Conservation (phyloP, 2,888 invertebrate genomes). For the Drosophila prolongata region DNA sequence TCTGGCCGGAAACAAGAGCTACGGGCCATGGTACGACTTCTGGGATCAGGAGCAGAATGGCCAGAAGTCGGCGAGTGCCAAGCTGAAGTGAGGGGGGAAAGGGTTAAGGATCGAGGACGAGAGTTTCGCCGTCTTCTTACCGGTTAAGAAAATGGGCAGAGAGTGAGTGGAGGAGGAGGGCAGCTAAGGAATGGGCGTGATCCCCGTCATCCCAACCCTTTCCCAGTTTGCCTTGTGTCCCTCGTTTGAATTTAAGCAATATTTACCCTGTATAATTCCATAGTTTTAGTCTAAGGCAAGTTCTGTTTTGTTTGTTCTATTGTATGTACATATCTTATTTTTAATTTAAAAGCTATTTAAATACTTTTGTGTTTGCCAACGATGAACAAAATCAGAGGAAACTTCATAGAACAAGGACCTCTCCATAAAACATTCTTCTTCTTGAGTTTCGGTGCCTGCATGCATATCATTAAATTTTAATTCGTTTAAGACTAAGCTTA, state of each 20-base stretch:
- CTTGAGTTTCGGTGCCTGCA: constrained; percentile 15
- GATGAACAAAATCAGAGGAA: constrained; percentile 6
- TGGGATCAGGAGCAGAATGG: constrained; percentile 87
- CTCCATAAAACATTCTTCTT: constrained; percentile 6
- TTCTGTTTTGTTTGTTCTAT: constrained; percentile 29
- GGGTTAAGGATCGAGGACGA: constrained; percentile 2
- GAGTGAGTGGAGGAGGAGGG: constrained; percentile 23
- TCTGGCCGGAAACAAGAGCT: constrained; percentile 86
- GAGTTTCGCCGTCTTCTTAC: constrained; percentile 80
- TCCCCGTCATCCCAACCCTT: background rate
- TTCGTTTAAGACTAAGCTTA: constrained; percentile 9
- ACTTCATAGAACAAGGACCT: constrained; percentile 17
- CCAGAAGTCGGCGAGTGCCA: constrained; percentile 63
- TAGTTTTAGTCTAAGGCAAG: constrained; percentile 22
- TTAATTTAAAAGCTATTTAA: constrained; percentile 14
- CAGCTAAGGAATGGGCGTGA: constrained; percentile 15
- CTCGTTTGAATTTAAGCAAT: constrained; percentile 14
- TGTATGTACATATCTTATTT: constrained; percentile 29
- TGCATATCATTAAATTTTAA: constrained; percentile 19
- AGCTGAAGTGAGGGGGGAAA: constrained; percentile 57
- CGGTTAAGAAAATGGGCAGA: constrained; percentile 77
- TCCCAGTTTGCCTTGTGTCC: background rate
- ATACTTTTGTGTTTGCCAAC: constrained; percentile 14
- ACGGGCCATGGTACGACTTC: constrained; percentile 95
- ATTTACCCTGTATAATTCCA: constrained; percentile 27